phyloP scores from a whole-genome alignment of 2,113 vertebrate species.

The Anolis carolinensis region DNA sequence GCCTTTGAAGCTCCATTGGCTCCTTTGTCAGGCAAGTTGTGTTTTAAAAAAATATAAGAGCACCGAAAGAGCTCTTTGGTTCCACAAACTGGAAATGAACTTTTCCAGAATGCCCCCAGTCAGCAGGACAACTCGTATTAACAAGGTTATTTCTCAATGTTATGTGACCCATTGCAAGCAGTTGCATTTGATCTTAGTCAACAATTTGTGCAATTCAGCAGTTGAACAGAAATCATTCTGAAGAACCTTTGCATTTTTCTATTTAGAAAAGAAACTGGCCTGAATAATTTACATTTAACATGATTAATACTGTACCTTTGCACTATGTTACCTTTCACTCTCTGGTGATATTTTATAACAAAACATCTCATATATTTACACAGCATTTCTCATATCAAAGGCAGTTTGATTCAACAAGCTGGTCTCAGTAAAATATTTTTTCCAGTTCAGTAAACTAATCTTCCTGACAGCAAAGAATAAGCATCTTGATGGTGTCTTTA shows the following conservation, averaged over 20 bases:
- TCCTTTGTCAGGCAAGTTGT: too few species aligned
- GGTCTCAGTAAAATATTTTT: not conserved
- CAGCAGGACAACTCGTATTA: not conserved
- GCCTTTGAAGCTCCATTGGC: too few species aligned
- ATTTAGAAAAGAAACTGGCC: not conserved
- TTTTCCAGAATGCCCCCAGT: too few species aligned
- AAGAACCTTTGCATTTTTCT: fast-evolving
- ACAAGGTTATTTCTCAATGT: not conserved
- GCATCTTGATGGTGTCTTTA: conserved; percentile 23
- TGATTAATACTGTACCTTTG: conserved; percentile 2
- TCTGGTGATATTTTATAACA: not conserved
- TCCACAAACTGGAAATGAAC: too few species aligned
- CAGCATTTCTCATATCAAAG: not conserved
- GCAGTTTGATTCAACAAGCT: not conserved
- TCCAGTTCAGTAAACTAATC: conserved; percentile 24
- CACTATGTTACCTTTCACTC: not conserved
- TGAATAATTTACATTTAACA: not conserved
- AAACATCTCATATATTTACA: not conserved
- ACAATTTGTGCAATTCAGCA: not conserved
- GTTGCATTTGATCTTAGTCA: not conserved
- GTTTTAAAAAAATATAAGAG: too few species aligned
- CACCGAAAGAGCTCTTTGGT: not conserved
- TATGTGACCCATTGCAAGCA: not conserved
- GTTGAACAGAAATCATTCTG: not conserved
- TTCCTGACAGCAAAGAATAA: conserved; percentile 39